Conservation (phyloP, 2,113 vertebrate genomes). For the Perca flavescens region DNA sequence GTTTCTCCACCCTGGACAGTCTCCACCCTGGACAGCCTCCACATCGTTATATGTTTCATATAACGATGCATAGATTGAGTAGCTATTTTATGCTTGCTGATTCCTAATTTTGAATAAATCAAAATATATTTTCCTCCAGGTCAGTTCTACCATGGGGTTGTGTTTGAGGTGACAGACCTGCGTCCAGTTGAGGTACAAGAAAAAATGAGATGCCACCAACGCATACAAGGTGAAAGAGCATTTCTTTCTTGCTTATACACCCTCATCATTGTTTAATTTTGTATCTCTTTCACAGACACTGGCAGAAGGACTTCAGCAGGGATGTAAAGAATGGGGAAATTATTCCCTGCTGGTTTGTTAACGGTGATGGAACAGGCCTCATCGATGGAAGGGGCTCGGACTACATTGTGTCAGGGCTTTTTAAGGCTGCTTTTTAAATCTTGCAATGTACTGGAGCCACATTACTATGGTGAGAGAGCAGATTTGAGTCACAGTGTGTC, state of each 20-base stretch:
- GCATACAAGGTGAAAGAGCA: not conserved
- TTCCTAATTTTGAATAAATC: not conserved
- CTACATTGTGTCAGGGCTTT: conserved; percentile 86
- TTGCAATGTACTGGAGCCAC: not conserved
- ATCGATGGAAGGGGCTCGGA: conserved; percentile 89
- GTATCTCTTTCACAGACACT: conserved; percentile 82
- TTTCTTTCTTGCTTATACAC: not conserved
- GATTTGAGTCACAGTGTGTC: not conserved
- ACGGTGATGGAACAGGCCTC: conserved; percentile 88
- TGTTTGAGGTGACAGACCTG: conserved; percentile 87
- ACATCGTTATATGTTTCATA: conserved; percentile 15
- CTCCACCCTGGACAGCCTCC: conserved; percentile 85
- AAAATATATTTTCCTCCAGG: conserved; percentile 39
- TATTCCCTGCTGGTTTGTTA: conserved; percentile 92
- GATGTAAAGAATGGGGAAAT: conserved; percentile 76
- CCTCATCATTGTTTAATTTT: not conserved
- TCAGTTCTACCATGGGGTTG: conserved; percentile 85
- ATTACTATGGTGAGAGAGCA: not conserved
- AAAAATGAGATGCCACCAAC: conserved; percentile 86
- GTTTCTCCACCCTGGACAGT: conserved; percentile 90
- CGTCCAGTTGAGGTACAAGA: conserved; percentile 81
- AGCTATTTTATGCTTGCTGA: not conserved
- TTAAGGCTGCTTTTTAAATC: conserved; percentile 57
- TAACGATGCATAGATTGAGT: not conserved
- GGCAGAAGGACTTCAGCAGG: conserved; percentile 90